These are phyloP conservation scores for Bovichtus variegatus DNA, from an alignment of 2,797 vertebrate species.

Conservation along the genomic window DNA sequence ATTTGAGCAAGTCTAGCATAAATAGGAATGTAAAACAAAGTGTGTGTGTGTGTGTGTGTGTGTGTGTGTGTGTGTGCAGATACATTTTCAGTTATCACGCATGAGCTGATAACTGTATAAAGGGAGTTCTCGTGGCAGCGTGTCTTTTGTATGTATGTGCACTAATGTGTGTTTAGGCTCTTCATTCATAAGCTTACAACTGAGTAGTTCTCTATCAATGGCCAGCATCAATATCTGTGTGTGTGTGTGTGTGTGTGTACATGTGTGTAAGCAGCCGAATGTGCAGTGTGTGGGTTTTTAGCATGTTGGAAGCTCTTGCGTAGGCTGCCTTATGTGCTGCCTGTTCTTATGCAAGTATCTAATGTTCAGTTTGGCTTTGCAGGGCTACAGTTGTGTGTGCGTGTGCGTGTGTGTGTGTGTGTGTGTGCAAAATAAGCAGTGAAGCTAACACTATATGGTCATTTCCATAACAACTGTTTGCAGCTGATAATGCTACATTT, in stretches of 20 bases:
- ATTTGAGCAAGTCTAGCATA: background rate
- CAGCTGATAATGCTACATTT: background rate
- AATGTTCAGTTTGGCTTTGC: constrained; percentile 26
- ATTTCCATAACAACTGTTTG: background rate
- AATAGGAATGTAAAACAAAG: background rate
- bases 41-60: background rate
- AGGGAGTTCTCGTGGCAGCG: background rate
- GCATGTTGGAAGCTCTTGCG: constrained; percentile 61
- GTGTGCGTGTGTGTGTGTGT: background rate
- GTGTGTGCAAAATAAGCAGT: background rate
- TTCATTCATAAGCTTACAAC: constrained; percentile 41
- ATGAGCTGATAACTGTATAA: background rate
- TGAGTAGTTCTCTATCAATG: background rate
- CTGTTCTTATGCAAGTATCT: constrained; percentile 60
- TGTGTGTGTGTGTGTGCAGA: background rate
- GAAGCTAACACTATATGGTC: constrained; percentile 1
- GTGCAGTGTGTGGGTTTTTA: constrained; percentile 56
- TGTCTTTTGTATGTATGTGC: constrained; percentile 12
- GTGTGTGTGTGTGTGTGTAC: background rate
- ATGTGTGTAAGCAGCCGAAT: constrained; percentile 44
- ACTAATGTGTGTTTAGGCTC: background rate
- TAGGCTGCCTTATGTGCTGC: constrained; percentile 61
- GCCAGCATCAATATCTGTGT: constrained; percentile 12
- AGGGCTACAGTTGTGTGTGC: background rate
- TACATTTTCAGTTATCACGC: background rate